Base-by-base conservation (phyloP, 2,113 vertebrate genomes). In the Halcyon malimbica region DNA sequence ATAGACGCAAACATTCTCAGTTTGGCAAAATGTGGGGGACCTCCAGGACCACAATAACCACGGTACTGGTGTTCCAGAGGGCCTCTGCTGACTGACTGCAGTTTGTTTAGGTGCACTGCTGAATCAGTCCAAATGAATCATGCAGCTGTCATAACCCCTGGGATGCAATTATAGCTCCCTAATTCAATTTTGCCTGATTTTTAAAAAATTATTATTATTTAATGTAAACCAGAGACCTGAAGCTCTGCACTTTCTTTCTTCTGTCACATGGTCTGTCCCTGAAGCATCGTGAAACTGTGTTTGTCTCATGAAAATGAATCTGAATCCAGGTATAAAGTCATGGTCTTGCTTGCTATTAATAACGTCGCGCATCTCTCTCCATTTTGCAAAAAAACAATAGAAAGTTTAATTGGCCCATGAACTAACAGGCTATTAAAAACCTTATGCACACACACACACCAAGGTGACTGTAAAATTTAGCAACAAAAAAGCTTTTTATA, bases 81-180 rank as follows among this genome's bases (percentile, higher is more conserved):
- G 20, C 10, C 12, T 71, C n/a, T 87, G 51, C 51, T 48, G 41
- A 48, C 5, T 31, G 51, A 53, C 50, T 60, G 33, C 73, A 76
- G 0, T 68, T 79, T 63, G n/a, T 80, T 83, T 70, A 73, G 64
- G 74, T 48, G 39, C 31, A 24, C 68, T 68, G 25, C 39, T 69
- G 50, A 70, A 33, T 63, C 54, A 53, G 54, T 73, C 53, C 77
- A 46, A 57, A 68, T 80, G 28, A 65, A 70, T 37, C 59, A 29
- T 25, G 19, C 1, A 1, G 57, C 79, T 0, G 0, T 63, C 26
- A n/a, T 54, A 51, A 82, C 57, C 19, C 33, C 16, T 71, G 57
- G 73, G 13, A 15, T 69, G 46, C 31, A 19, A 76, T 56, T 68
- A 26, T 74, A 62, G 53, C 25, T 70, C 44, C 65, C 29, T 63